Evolutionary conservation across 2,797 vertebrate genomes (phyloP).

Genomic region (Pterois miles): DNA sequence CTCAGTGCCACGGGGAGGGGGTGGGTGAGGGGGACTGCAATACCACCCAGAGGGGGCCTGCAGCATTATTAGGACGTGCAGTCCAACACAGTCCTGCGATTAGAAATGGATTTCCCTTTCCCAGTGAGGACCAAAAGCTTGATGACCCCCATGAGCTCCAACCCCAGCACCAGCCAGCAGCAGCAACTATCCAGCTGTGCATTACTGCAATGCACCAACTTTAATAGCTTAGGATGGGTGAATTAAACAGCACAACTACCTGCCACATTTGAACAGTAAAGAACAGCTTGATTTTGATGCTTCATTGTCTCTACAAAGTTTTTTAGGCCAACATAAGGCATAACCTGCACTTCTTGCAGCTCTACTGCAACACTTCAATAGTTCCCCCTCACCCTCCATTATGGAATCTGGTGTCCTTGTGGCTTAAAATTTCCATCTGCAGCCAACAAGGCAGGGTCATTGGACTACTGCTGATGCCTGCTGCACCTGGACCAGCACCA

Average conservation of each 20-base stretch:
- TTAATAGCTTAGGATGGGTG: not conserved
- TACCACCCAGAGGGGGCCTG: slow-evolving; percentile 17
- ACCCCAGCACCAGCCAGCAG: slow-evolving; percentile 10
- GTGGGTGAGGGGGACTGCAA: slow-evolving; percentile 7
- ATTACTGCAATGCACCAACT: slow-evolving; percentile 36
- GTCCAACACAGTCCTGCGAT: slow-evolving; percentile 24
- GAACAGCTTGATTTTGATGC: not conserved
- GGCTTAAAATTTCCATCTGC: not conserved
- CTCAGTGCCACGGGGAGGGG: slow-evolving; percentile 13
- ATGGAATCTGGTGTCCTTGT: not conserved
- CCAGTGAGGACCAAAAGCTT: slow-evolving; percentile 17
- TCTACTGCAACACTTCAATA: not conserved
- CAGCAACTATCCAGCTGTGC: slow-evolving; percentile 24
- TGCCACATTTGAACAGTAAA: not conserved
- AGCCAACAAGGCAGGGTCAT: not conserved
- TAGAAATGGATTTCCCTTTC: slow-evolving; percentile 34
- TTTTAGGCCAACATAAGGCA: not conserved
- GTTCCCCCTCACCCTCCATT: not conserved
- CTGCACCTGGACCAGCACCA: not conserved
- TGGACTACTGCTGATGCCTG: not conserved
- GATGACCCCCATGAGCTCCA: slow-evolving; percentile 22
- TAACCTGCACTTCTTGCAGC: not conserved
- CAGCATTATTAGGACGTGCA: slow-evolving; percentile 23
- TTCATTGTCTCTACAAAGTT: not conserved
- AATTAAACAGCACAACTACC: not conserved